Conservation (phyloP, 2,888 invertebrate species). For the Leptinotarsa haldemani region DNA sequence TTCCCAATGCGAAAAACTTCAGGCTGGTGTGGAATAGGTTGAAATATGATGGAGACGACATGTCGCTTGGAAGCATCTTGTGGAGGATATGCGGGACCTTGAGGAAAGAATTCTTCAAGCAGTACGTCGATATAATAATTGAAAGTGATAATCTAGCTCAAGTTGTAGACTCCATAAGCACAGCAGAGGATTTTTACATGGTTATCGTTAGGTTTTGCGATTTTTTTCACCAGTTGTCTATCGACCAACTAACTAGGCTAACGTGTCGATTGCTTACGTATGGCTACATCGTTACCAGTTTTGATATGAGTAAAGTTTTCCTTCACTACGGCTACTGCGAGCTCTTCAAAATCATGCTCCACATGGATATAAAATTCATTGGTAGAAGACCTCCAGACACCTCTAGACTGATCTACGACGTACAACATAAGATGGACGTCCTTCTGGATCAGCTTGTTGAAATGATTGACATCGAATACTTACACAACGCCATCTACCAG, state of each 20-base stretch:
- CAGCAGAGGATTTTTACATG: constrained; percentile 46
- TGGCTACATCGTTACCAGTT: constrained; percentile 42
- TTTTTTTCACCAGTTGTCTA: constrained; percentile 41
- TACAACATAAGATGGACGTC: constrained; percentile 32
- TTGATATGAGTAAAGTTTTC: constrained; percentile 48
- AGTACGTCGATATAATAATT: constrained; percentile 49
- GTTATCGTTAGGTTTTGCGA: constrained; percentile 43
- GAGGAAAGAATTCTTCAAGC: constrained; percentile 42
- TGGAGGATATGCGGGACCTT: constrained; percentile 46
- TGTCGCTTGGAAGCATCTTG: constrained; percentile 44
- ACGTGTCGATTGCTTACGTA: constrained; percentile 44
- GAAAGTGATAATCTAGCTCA: constrained; percentile 48
- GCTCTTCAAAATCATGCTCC: constrained; percentile 49
- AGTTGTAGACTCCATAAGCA: constrained; percentile 46
- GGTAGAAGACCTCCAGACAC: constrained; percentile 39
- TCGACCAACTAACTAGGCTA: constrained; percentile 44
- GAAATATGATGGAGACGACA: constrained; percentile 47
- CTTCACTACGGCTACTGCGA: constrained; percentile 49
- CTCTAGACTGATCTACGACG: constrained; percentile 46
- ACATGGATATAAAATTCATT: constrained; percentile 50
- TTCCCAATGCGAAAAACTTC: constrained; percentile 49
- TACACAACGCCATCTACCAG: constrained; percentile 45
- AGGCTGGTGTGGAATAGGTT: constrained; percentile 49
- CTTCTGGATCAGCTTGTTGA: constrained; percentile 41
- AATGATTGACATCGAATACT: constrained; percentile 41